Evolutionary conservation across 2,888 invertebrate species (phyloP), one percentile per base, ranked within the genome.

Genomic region (Caenorhabditis sp.): DNA sequence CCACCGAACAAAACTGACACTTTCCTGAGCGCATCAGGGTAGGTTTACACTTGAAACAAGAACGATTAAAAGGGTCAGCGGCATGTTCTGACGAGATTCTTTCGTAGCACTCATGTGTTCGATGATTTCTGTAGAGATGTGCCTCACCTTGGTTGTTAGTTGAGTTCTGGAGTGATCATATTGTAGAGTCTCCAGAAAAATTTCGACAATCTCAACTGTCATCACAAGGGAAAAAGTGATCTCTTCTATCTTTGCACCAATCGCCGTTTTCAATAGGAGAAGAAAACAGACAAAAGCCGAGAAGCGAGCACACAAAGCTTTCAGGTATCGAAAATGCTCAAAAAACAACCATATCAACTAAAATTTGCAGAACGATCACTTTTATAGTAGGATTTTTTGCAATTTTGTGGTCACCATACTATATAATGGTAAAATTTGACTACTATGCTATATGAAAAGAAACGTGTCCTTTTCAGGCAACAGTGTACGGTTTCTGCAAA

Each of bases 321-420:
- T 87, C 70, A 78, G 85, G 85, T 85, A 32, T 2, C 13, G 2
- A 13, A 15, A 50, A 40, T 6, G 35, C 13, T 1, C 40, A 58
- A 26, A 40, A 72, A 13, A 15, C 1, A 26, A 32, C 3, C 37
- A 8, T 8, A 61, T n/a, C 20, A 35, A n/a, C n/a, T n/a, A n/a
- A n/a, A n/a, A n/a, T n/a, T 68, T 88, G 88, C 78, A 87, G 91
- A 56, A 92, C 92, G 3, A 92, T 92, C 62, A 92, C 92, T 15
- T 90, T 92, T 79, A 92, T 92, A 62, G 90, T 92, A 20, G 92
- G 92, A 26, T 87, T 89, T 53, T 92, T 92, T 80, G 92, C 91
- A 13, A 86, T 92, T 50, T 84, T 92, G 44, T 92, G 92, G 92
- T 91, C 91, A 20, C 92, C 92, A 4, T 92, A 92, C 64, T 92